Percentiles rank a stretch among this genome's conserved stretches.
Conservation (phyloP, 2,113 vertebrate genomes). For the Clarias magur region DNA sequence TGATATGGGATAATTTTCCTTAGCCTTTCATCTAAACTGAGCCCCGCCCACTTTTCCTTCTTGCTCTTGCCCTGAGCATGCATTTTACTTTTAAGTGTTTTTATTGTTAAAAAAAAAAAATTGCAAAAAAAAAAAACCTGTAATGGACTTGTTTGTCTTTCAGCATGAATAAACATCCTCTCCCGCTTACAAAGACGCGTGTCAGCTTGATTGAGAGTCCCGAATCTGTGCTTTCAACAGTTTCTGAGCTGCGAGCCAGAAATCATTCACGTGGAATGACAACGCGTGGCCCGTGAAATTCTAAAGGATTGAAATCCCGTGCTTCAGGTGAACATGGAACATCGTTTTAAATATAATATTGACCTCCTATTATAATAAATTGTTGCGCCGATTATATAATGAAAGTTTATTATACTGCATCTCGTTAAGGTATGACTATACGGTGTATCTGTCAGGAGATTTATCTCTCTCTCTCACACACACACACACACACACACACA, state of each 20-base stretch:
- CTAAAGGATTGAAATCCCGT: neutral
- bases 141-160: neutral
- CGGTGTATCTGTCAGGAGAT: neutral
- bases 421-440: neutral
- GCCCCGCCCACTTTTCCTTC: neutral
- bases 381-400: neutral
- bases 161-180: neutral
- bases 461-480: neutral
- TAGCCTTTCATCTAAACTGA: neutral
- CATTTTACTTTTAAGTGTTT: neutral
- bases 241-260: neutral
- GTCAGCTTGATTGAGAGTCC: neutral
- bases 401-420: neutral
- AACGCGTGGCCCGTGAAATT: neutral
- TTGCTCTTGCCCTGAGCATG: neutral
- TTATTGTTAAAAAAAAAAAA: neutral
- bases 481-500: neutral
- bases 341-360: neutral
- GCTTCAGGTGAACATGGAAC: neutral
- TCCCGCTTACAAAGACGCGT: neutral
- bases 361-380: too few relatives aligned
- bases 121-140: neutral
- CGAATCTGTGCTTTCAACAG: neutral
- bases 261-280: neutral
- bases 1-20: neutral